A percentile compares a stretch with the other conserved stretches of the same genome.
These are phyloP conservation scores for Panthera tigris DNA, from an alignment of 2,113 vertebrate species.

Conservation along the genomic window DNA sequence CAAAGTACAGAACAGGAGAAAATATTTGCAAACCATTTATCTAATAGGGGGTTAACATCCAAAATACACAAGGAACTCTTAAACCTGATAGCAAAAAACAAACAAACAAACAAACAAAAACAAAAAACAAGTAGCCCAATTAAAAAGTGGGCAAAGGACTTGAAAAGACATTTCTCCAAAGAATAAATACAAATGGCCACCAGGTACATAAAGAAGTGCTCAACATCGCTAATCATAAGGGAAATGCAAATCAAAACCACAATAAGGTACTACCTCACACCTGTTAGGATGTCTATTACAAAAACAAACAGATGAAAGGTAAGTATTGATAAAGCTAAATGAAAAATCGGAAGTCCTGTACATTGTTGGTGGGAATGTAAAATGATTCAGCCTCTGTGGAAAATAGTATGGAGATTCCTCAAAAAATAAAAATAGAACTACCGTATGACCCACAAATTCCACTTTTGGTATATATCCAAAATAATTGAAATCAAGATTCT, in stretches of 20 bases:
- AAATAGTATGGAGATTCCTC: background rate
- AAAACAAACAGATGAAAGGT: background rate
- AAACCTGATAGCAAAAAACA: background rate
- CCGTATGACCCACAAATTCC: background rate
- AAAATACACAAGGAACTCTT: background rate
- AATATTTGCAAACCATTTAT: background rate
- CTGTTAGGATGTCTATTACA: background rate
- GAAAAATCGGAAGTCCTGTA: background rate
- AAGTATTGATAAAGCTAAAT: background rate
- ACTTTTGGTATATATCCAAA: background rate
- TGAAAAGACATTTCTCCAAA: background rate
- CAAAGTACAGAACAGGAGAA: background rate
- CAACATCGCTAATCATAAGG: background rate
- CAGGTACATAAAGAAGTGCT: background rate
- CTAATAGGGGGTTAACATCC: background rate
- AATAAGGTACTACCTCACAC: background rate
- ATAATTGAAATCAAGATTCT: background rate
- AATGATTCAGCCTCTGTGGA: background rate
- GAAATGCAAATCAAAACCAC: background rate
- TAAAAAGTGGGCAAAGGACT: background rate
- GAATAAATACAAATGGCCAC: background rate
- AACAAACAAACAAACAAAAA: too few species aligned
- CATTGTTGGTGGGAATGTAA: background rate
- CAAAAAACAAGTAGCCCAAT: background rate
- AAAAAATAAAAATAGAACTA: background rate